These are phyloP conservation scores for Telmatherina bonti DNA, from an alignment of 2,797 vertebrate genomes.

Conservation along the genomic window DNA sequence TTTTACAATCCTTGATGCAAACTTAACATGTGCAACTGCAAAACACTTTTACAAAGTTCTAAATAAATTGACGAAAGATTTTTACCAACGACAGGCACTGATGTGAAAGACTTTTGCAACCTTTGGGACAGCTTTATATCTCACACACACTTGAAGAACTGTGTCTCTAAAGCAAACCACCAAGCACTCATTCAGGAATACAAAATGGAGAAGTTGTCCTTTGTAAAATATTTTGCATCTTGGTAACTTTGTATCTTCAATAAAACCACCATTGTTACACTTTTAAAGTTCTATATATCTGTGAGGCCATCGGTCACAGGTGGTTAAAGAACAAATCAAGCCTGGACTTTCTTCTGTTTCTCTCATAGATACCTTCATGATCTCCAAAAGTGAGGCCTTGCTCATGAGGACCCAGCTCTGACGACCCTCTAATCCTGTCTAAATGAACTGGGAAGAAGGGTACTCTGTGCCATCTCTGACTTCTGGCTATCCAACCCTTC, in stretches of 20 bases:
- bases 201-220: background rate
- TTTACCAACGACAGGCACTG: too few relatives aligned
- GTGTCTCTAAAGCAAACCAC: too few relatives aligned
- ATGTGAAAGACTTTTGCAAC: too few relatives aligned
- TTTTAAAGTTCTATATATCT: constrained; percentile 9
- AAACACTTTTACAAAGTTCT: too few relatives aligned
- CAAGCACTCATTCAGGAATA: too few relatives aligned
- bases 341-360: constrained; percentile 34
- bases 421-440: constrained; percentile 76
- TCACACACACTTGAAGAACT: too few relatives aligned
- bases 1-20: too few relatives aligned
- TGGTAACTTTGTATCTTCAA: constrained; percentile 9
- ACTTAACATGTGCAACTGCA: too few relatives aligned
- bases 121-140: too few relatives aligned
- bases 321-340: constrained; percentile 44
- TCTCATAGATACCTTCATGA: constrained; percentile 64
- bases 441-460: constrained; percentile 74
- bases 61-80: too few relatives aligned
- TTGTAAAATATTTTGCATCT: background rate
- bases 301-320: constrained; percentile 51
- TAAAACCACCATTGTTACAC: background rate
- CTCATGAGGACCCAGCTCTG: constrained; percentile 57
- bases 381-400: constrained; percentile 50
- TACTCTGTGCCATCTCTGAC: constrained; percentile 65
- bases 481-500: constrained; percentile 67